Evolutionary conservation across 2,888 invertebrate species (phyloP), one percentile per base, ranked within the genome.

Genomic region (Epistrophella euchroma): DNA sequence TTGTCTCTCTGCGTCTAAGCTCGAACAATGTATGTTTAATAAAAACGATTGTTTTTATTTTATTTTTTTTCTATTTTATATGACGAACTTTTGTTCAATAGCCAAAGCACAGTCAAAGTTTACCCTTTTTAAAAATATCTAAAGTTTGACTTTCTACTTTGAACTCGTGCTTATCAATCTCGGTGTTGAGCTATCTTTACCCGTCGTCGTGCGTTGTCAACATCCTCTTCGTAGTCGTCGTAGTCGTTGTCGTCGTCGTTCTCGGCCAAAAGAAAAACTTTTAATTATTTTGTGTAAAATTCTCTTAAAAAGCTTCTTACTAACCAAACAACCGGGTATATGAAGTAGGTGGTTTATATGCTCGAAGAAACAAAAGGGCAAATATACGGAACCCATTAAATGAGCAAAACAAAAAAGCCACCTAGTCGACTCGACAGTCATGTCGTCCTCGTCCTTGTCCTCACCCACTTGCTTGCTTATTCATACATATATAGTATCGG

Each of bases 231-330:
- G 17, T 17, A 19, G 58, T 58, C 35, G 19, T 37, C 13, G 37
- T 7, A 2, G 9, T 17, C 5, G 37, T 28, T 15, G 37, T 40
- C 13, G 37, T 40, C 15, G 40, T 43, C 17, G 43, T 43, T 43
- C 45, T 45, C 45, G 45, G 10, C 45, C 45, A 45, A 17, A 45
- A 45, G 45, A 45, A 45, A 17, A 45, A 45, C 45, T 45, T 45
- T 45, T 45, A 85, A 85, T 85, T 85, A 85, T 85, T 85, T 85
- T 85, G 76, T 80, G 85, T 76, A 73, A 85, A 76, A 80, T 80
- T 85, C 60, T 80, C 85, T 68, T 72, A 72, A 80, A 84, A 85
- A 85, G 80, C 85, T 80, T 85, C 75, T 76, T 85, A 68, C 85
- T 80, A 76, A 72, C 80, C 80, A 85, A 85, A 85, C 80, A 85